Conservation (phyloP, 2,888 invertebrate genomes). For the Coecobrya sp. region DNA sequence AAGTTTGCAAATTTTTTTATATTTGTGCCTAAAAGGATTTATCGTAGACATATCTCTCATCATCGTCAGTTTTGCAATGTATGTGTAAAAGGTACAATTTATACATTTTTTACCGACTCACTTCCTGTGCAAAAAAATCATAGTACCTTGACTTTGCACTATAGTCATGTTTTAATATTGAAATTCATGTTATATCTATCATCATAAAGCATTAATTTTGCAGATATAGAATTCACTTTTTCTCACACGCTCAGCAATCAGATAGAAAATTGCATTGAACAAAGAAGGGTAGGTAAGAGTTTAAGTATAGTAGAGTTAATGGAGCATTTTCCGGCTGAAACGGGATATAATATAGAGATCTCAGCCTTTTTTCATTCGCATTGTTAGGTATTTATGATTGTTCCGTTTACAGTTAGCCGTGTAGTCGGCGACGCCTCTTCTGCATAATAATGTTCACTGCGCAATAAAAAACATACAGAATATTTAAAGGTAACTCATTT, state of each 20-base stretch:
- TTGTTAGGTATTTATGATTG: neutral
- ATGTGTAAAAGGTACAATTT: slow-evolving; percentile 11
- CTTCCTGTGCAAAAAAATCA: slow-evolving; percentile 28
- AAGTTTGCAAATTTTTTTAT: neutral
- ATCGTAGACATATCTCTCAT: too few species aligned
- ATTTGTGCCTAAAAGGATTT: neutral
- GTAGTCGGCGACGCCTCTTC: neutral
- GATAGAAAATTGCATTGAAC: too few species aligned
- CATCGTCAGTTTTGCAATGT: too few species aligned
- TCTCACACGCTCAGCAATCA: neutral
- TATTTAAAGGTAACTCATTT: neutral
- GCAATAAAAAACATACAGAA: neutral
- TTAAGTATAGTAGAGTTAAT: neutral
- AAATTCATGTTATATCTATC: too few species aligned
- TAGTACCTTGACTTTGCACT: too few species aligned
- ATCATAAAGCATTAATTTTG: too few species aligned
- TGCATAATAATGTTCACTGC: neutral
- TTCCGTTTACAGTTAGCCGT: neutral
- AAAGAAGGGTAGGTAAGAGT: neutral
- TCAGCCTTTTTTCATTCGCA: neutral
- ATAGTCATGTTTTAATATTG: too few species aligned
- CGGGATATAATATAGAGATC: neutral
- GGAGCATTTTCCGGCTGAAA: slow-evolving; percentile 20
- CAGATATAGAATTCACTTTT: neutral
- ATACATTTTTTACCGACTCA: neutral